These are phyloP conservation scores for Pristiophorus japonicus DNA, from an alignment of 2,113 vertebrate genomes.

Conservation along the genomic window DNA sequence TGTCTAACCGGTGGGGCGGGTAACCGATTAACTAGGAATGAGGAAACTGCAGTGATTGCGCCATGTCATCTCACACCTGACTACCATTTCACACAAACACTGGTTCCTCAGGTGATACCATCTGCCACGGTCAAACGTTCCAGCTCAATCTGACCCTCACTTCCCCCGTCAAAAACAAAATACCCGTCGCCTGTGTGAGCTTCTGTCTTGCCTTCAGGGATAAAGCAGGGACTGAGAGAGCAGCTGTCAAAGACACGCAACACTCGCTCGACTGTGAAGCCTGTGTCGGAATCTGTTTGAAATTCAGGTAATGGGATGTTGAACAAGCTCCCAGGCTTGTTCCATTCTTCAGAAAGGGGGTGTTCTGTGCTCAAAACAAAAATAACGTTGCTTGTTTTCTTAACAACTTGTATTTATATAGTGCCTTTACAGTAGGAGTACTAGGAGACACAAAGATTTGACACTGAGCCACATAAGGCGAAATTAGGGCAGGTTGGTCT, in stretches of 20 bases:
- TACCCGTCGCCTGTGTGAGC: fast-evolving
- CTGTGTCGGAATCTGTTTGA: background rate
- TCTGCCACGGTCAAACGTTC: background rate
- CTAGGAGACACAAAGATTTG: no score
- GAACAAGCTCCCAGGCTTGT: no score
- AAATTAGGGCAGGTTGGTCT: no score
- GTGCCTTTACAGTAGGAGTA: no score
- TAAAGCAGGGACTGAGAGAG: background rate
- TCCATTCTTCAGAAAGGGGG: background rate
- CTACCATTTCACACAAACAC: background rate
- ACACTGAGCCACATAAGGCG: no score
- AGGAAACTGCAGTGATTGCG: slow-evolving; percentile 49
- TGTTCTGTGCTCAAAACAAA: background rate
- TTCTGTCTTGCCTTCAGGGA: background rate
- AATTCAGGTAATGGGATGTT: background rate
- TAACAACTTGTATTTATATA: no score
- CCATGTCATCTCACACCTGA: background rate
- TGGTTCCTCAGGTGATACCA: background rate
- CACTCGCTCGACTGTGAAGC: background rate
- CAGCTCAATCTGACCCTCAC: background rate
- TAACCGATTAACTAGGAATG: slow-evolving; percentile 47
- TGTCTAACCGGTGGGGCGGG: slow-evolving; percentile 36
- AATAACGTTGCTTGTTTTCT: no score
- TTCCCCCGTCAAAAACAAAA: background rate
- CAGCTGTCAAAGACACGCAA: background rate